A percentile compares a stretch with the other conserved stretches of the same genome.
Conservation (phyloP, 1,140 invertebrate genomes). For the Ladona fulva region DNA sequence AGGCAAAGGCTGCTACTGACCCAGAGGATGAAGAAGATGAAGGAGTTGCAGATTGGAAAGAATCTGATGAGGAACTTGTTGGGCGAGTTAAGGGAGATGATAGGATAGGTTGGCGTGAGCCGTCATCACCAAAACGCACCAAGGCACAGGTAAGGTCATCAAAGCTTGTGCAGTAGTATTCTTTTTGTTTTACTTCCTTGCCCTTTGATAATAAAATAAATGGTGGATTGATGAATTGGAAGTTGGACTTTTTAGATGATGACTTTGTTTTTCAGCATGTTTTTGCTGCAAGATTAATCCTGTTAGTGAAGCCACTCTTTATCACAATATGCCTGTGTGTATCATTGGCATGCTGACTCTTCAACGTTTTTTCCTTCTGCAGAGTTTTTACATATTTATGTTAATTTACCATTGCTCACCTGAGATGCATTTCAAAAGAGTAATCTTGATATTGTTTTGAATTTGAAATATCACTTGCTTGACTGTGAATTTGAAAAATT, state of each 20-base stretch:
- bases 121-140: neutral
- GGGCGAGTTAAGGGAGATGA: neutral
- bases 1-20: neutral
- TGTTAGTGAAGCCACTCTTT: too few relatives aligned
- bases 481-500: too few relatives aligned
- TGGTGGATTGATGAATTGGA: neutral
- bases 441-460: too few relatives aligned
- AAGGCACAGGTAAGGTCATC: neutral
- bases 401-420: too few relatives aligned
- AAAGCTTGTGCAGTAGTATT: neutral
- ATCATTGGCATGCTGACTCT: too few relatives aligned
- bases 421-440: too few relatives aligned
- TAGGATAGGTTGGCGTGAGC: neutral
- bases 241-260: neutral
- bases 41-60: neutral
- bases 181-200: neutral
- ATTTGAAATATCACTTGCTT: too few relatives aligned
- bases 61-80: neutral
- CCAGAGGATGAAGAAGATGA: neutral
- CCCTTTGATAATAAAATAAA: neutral
- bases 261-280: too few relatives aligned
- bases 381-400: too few relatives aligned
- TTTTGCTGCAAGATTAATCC: too few relatives aligned
- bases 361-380: too few relatives aligned
- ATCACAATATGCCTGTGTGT: too few relatives aligned